Conservation (phyloP, 2,797 vertebrate genomes). For the Aplochiton taeniatus region DNA sequence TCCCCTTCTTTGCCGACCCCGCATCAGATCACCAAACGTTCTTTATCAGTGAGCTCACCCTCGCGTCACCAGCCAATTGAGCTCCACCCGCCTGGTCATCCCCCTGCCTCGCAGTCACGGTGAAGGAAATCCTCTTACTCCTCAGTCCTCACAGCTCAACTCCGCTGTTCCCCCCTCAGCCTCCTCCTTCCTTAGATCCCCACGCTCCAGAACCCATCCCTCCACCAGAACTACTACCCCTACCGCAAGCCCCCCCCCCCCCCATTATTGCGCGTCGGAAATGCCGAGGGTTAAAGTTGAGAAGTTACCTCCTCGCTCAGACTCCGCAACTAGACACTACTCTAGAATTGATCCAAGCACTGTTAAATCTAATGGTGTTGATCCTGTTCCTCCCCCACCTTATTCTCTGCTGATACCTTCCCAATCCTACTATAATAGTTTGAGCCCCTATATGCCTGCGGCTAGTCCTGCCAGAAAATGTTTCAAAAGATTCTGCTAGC, state of each 20-base stretch:
- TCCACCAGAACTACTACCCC: constrained; percentile 3
- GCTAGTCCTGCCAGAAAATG: too few species aligned
- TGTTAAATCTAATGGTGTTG: neutral
- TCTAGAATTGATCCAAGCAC: neutral
- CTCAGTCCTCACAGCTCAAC: constrained; percentile 37
- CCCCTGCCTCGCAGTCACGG: neutral
- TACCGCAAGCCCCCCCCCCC: neutral
- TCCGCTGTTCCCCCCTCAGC: constrained; percentile 59
- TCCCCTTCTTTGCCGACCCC: neutral
- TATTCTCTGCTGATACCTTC: too few species aligned
- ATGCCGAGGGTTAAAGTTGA: neutral
- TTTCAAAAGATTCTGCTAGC: too few species aligned
- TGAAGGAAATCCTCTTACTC: neutral
- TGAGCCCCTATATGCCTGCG: too few species aligned
- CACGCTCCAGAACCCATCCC: constrained; percentile 14
- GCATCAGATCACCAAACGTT: neutral
- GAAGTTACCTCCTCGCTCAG: too few species aligned
- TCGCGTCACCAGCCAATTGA: neutral
- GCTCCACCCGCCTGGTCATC: neutral
- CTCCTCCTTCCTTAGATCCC: constrained; percentile 55
- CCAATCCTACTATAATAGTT: too few species aligned
- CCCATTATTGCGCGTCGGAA: neutral
- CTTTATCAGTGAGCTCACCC: neutral
- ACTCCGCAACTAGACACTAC: too few species aligned
- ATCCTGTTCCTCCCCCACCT: too few species aligned